Base-by-base conservation (phyloP, 2,888 invertebrate genomes). In the Lasioglossum oenotherae region DNA sequence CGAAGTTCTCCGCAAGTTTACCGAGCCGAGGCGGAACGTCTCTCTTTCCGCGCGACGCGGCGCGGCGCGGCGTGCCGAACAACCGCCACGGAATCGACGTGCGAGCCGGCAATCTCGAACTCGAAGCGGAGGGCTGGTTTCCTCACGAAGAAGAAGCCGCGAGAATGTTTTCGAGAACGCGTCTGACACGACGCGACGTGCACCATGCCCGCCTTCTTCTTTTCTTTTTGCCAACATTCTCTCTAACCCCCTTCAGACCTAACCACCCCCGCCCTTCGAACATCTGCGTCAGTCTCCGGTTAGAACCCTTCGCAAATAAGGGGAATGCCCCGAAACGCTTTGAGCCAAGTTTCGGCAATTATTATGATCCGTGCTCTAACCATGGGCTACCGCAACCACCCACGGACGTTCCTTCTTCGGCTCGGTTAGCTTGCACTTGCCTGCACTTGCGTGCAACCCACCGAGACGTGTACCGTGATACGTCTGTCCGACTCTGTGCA, bases 1-100 rank as follows among this genome's bases (percentile, higher is more conserved):
- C 90, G 89, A 94, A 94, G 92, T 94, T 93, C 92, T 89, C 87
- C 81, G 79, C 90, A 92, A 92, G 92, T 92, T 93, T 93, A 86
- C 88, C 92, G 85, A 91, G 84, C 77, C 88, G 88, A 89, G 87
- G 82, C 84, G 75, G 67, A 88, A 88, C 89, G 88, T 90, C 85
- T 90, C 88, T 90, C 90, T 89, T 90, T 89, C 85, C 78, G 84
- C 41, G 1, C 0, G 57, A 23, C 53, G 23, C 57, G 72, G 53
- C 53, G n/a, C 0, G 57, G 53, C 53, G 23, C 57, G 72, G 53
- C 53, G n/a, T 53, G 53, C 53, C 77, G 85, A 86, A 67, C 74
- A 78, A 80, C 74, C 69, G 80, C 82, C 77, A 69, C 46, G 81
- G 85, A 88, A 82, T 88, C 84, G 83, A 80, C 80, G 79, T 64